Base-by-base conservation (phyloP, 2,113 vertebrate genomes). In the Ardeotis arabs region DNA sequence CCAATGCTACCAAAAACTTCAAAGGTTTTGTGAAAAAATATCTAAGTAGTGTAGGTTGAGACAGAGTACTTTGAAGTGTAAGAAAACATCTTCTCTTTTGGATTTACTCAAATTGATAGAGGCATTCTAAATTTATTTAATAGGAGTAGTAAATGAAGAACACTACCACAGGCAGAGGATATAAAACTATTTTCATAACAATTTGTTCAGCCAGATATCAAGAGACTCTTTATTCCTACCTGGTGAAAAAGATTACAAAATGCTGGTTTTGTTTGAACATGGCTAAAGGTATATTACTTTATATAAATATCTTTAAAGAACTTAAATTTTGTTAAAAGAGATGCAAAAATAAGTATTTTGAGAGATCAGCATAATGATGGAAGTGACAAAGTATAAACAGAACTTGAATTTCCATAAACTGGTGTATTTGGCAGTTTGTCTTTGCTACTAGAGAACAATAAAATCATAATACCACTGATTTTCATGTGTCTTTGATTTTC, bases 171-270 rank as follows among this genome's bases (percentile, higher is more conserved):
- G 94, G 91, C 87, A 96, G 88, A 55, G 47, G 80, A 93, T 74
- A 89, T 56, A 82, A 95, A 97, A 93, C 74, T 47, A 78, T 97
- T 98, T 97, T 97, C 90, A 63, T 93, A 97, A 96, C 72, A 86
- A 96, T 96, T 93, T 96, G n/a, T 95, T 96, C 91, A 93, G 84
- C 78, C 79, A 96, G 86, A 58, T 96, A 96, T 89, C 60, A 23
- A 89, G 90, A 97, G 76, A 56, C 29, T 84, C 66, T 85, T 92
- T 84, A 78, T 50, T 88, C 41, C 77, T 82, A 84, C 59, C 66
- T 94, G 69, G 50, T 76, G 70, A 91, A 95, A 96, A 88, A 88
- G 77, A 96, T 93, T 94, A 96, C 84, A 96, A 69, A 96, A 50
- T 39, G 23, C 35, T 47, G 44, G 29, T 19, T 84, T 92, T 96